Percentiles rank a stretch among this genome's conserved stretches.
These are phyloP conservation scores for Molossus alvarezi DNA, from an alignment of 2,797 vertebrate genomes.

Conservation along the genomic window DNA sequence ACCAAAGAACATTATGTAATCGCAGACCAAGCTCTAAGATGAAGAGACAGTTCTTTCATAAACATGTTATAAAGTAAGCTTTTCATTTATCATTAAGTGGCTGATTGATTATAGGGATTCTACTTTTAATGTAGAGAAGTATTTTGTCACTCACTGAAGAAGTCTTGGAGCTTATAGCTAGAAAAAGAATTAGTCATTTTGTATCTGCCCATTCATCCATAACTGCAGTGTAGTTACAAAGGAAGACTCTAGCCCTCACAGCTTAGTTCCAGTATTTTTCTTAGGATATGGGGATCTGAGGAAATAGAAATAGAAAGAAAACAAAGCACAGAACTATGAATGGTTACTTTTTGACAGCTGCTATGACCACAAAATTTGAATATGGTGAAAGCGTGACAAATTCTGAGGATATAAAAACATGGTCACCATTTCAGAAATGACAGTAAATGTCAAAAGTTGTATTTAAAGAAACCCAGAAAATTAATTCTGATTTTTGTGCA, in stretches of 20 bases:
- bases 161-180: slow-evolving; percentile 59
- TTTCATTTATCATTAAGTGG: slow-evolving; percentile 59
- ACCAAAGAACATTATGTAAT: slow-evolving; percentile 78
- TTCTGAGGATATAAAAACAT: slow-evolving; percentile 54
- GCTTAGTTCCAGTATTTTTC: slow-evolving; percentile 64
- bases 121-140: slow-evolving; percentile 51
- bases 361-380: slow-evolving; percentile 60
- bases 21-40: slow-evolving; percentile 51
- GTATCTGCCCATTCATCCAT: slow-evolving; percentile 61
- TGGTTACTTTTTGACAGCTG: slow-evolving; percentile 39
- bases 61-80: slow-evolving; percentile 61
- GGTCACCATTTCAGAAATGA: slow-evolving; percentile 31
- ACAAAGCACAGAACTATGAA: slow-evolving; percentile 46
- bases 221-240: slow-evolving; percentile 61
- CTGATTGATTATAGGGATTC: slow-evolving; percentile 60
- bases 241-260: slow-evolving; percentile 36
- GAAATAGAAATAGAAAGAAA: slow-evolving; percentile 60
- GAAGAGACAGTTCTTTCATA: slow-evolving; percentile 65
- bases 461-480: slow-evolving; percentile 59
- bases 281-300: slow-evolving; percentile 56
- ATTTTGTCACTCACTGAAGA: slow-evolving; percentile 60
- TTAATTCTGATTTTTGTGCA: slow-evolving; percentile 61
- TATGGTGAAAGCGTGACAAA: slow-evolving; percentile 53
- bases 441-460: slow-evolving; percentile 52
- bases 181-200: slow-evolving; percentile 69